These are phyloP conservation scores for Perca fluviatilis DNA, from an alignment of 2,113 vertebrate genomes.

Conservation along the genomic window DNA sequence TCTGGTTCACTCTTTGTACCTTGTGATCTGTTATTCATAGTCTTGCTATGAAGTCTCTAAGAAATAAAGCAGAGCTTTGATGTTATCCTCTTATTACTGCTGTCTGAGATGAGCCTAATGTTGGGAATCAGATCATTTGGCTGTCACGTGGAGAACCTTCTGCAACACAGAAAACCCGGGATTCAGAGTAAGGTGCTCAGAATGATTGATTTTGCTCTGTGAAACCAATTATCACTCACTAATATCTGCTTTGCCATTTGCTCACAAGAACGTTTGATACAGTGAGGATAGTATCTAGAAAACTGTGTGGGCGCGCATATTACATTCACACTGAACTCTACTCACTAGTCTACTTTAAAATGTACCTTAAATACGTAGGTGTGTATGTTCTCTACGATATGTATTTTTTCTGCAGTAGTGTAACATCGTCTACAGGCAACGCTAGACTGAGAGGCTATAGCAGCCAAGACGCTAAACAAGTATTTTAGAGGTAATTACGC, in stretches of 20 bases:
- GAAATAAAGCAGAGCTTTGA: conserved; percentile 75
- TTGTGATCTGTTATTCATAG: conserved; percentile 81
- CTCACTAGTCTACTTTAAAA: conserved; percentile 27
- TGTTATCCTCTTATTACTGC: conserved; percentile 72
- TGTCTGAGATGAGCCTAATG: conserved; percentile 66
- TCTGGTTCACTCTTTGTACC: conserved; percentile 74
- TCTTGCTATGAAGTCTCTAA: conserved; percentile 68
- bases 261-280: conserved; percentile 33
- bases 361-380: conserved; percentile 41
- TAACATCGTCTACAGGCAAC: conserved; percentile 19
- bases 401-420: conserved; percentile 13
- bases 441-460: conserved; percentile 20
- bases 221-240: conserved; percentile 6
- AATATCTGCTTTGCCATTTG: conserved; percentile 44
- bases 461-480: conserved; percentile 43
- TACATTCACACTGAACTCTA: conserved; percentile 37
- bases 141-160: conserved; percentile 48
- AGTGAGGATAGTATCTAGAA: conserved; percentile 31
- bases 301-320: conserved; percentile 31
- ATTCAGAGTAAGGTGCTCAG: conserved; percentile 31
- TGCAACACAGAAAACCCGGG: conserved; percentile 52
- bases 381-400: conserved; percentile 21
- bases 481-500: conserved; percentile 57
- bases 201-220: background rate
- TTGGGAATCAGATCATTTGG: conserved; percentile 58